A percentile compares a stretch with the other conserved stretches of the same genome.
Evolutionary conservation across 2,797 vertebrate genomes (phyloP).

Genomic region (Labroides dimidiatus): DNA sequence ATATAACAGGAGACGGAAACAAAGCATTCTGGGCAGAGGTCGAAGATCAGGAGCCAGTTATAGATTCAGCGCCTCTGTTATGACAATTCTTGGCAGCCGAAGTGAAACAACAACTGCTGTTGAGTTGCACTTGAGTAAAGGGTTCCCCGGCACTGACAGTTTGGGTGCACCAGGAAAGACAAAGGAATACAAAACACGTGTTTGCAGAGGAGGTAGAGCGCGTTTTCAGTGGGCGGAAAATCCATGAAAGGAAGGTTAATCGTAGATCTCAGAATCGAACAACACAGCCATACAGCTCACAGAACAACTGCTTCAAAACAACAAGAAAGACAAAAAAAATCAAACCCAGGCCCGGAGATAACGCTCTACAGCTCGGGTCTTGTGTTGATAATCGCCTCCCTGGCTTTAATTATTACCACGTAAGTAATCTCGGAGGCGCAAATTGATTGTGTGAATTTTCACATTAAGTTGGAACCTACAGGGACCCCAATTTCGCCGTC

Average conservation of each 20-base stretch:
- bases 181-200: not conserved
- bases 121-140: slow-evolving; percentile 34
- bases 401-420: slow-evolving; percentile 72
- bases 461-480: slow-evolving; percentile 67
- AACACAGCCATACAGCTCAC: not conserved
- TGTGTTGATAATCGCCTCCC: slow-evolving; percentile 61
- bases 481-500: slow-evolving; percentile 63
- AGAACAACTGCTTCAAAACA: slow-evolving; percentile 1
- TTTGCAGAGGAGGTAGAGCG: not conserved
- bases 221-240: no score
- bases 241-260: slow-evolving; percentile 24
- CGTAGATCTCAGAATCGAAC: not conserved
- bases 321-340: not conserved
- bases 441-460: slow-evolving; percentile 74
- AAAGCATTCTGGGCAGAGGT: slow-evolving; percentile 15
- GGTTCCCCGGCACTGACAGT: slow-evolving; percentile 3
- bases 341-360: slow-evolving; percentile 36
- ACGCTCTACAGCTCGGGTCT: slow-evolving; percentile 18
- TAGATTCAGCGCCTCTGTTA: slow-evolving; percentile 18
- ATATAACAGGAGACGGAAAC: not conserved
- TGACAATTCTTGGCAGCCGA: slow-evolving; percentile 27
- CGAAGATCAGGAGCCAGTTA: slow-evolving; percentile 33
- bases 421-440: slow-evolving; percentile 70
- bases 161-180: not conserved
- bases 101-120: not conserved